A percentile compares a stretch with the other conserved stretches of the same genome.
phyloP scores from a whole-genome alignment of 2,113 vertebrate species.

The Plecturocebus donacophilus region DNA sequence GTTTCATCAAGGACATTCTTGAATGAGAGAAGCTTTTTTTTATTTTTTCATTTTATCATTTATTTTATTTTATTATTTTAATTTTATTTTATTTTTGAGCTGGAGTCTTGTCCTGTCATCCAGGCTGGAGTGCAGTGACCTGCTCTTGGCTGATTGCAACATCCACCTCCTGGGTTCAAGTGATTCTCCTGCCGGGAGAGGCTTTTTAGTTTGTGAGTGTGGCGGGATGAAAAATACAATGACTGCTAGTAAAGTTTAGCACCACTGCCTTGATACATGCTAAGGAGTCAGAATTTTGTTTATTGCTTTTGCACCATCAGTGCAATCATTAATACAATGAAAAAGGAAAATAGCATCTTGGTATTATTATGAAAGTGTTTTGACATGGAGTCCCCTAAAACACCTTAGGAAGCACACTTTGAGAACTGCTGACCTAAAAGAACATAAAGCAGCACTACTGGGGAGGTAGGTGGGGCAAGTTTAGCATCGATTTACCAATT shows the following conservation, averaged over 20 bases:
- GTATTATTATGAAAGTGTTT: not conserved
- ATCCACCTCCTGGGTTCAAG: no score
- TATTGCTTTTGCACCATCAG: not conserved
- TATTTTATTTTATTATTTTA: no score
- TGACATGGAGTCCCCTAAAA: not conserved
- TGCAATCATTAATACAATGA: not conserved
- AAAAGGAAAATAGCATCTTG: not conserved
- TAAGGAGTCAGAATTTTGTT: not conserved
- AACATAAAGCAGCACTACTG: not conserved
- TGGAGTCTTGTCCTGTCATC: no score
- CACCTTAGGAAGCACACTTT: not conserved
- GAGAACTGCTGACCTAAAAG: not conserved
- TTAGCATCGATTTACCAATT: not conserved
- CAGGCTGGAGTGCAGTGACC: no score
- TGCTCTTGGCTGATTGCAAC: no score
- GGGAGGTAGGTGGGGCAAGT: not conserved
- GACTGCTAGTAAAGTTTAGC: not conserved
- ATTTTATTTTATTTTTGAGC: no score
- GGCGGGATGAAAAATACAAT: not conserved
- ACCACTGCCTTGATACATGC: not conserved
- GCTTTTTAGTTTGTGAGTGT: not conserved
- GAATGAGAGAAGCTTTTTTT: not conserved
- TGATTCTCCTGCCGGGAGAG: no score
- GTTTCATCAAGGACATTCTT: constrained; percentile 1
- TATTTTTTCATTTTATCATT: not conserved